A percentile compares a stretch with the other conserved stretches of the same genome.
Conservation (phyloP, 2,888 invertebrate genomes). For the Plagodis dolabraria region DNA sequence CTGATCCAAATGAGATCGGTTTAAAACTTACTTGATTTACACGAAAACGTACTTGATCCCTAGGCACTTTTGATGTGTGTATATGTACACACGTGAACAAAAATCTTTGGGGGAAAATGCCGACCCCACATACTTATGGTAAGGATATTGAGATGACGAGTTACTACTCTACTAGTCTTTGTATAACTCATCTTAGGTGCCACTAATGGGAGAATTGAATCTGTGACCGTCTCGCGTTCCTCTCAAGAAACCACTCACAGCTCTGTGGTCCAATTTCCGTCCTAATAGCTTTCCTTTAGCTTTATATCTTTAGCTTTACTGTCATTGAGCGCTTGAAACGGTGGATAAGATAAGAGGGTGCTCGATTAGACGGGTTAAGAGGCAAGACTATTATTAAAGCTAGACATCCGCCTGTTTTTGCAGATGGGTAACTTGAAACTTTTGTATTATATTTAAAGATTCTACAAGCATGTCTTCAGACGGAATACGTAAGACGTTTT, state of each 20-base stretch:
- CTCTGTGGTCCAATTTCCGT: conserved; percentile 22
- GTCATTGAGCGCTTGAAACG: conserved; percentile 21
- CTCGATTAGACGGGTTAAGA: conserved; percentile 22
- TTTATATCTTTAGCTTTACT: conserved; percentile 21
- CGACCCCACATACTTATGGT: no score
- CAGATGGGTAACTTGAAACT: not conserved
- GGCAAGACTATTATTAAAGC: conserved; percentile 16
- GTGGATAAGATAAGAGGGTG: conserved; percentile 24
- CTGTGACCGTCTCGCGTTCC: conserved; percentile 7
- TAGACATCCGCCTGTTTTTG: conserved; percentile 3
- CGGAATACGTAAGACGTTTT: no score
- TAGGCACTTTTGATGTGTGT: no score
- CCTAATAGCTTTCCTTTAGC: conserved; percentile 27
- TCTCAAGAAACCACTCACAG: conserved; percentile 10
- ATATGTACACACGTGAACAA: no score
- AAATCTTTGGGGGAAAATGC: no score
- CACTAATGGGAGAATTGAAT: conserved; percentile 11
- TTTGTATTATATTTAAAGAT: not conserved
- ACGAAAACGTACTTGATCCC: no score
- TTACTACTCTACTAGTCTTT: not conserved
- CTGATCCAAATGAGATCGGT: no score
- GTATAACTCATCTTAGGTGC: not conserved
- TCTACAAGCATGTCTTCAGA: not conserved
- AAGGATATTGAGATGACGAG: not conserved
- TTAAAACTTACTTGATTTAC: no score